A percentile compares a stretch with the other conserved stretches of the same genome.
Conservation (phyloP, 2,888 invertebrate genomes). For the Agrypnus murinus region DNA sequence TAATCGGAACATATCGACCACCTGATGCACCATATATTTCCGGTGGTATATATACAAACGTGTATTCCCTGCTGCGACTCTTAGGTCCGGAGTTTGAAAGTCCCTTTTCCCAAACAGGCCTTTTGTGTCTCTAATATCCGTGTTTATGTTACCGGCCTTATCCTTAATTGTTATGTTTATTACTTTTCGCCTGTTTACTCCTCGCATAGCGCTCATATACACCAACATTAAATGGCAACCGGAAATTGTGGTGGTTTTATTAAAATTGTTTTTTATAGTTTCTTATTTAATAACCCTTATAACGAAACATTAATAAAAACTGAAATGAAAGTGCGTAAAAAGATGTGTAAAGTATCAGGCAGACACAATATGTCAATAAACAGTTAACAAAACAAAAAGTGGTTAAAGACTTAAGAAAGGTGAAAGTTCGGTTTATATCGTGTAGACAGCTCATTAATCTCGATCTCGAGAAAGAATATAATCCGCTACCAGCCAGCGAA, state of each 20-base stretch:
- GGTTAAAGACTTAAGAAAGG: conserved; percentile 26
- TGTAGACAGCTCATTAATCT: conserved; percentile 35
- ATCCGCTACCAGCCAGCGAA: conserved; percentile 28
- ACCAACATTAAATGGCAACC: conserved; percentile 4
- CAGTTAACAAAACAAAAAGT: conserved; percentile 11
- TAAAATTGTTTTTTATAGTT: conserved; percentile 9
- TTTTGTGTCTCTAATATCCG: conserved; percentile 5
- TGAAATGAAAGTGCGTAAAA: too few species aligned
- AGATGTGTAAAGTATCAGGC: too few species aligned
- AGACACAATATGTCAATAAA: neutral
- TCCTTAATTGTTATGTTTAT: conserved; percentile 34
- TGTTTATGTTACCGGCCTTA: conserved; percentile 26
- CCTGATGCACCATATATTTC: conserved; percentile 35
- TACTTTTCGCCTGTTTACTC: conserved; percentile 16
- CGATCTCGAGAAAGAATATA: conserved; percentile 31
- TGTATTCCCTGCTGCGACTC: neutral
- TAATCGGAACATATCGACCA: conserved; percentile 37
- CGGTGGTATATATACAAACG: neutral
- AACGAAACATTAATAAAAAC: too few species aligned
- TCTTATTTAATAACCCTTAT: too few species aligned
- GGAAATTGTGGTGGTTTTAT: conserved; percentile 14
- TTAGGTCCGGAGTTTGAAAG: neutral
- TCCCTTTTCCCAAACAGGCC: neutral
- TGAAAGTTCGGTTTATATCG: conserved; percentile 29
- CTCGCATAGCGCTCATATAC: conserved; percentile 13